Conservation (phyloP, 2,888 invertebrate genomes). For the Norana najaformis region DNA sequence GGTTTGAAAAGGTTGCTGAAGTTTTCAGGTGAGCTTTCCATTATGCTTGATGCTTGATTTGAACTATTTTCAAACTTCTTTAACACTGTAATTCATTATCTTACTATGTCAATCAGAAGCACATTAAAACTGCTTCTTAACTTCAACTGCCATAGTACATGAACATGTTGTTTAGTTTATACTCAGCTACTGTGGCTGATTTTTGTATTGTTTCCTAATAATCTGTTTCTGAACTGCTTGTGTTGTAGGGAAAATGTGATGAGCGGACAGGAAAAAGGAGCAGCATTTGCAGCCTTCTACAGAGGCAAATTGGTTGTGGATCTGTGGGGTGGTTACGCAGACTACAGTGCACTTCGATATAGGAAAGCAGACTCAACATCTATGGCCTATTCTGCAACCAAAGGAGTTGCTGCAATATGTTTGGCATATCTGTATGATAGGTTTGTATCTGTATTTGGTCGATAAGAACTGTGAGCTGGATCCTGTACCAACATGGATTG, state of each 20-base stretch:
- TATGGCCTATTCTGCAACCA: constrained; percentile 54
- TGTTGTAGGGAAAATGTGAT: constrained; percentile 55
- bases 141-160: neutral
- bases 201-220: neutral
- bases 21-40: constrained; percentile 33
- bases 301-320: constrained; percentile 62
- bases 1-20: constrained; percentile 38
- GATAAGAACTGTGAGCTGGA: too few relatives aligned
- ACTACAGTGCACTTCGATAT: constrained; percentile 51
- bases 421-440: constrained; percentile 57
- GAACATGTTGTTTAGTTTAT: neutral
- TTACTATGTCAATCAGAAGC: neutral
- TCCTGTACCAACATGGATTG: too few relatives aligned
- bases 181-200: neutral
- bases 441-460: constrained; percentile 40
- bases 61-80: neutral
- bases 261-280: constrained; percentile 59
- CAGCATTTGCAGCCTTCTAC: constrained; percentile 63
- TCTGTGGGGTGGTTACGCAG: constrained; percentile 63
- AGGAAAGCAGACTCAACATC: constrained; percentile 60
- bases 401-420: constrained; percentile 50
- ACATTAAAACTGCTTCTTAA: too few relatives aligned
- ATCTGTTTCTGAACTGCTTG: neutral
- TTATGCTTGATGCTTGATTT: neutral
- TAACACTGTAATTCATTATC: neutral